These are phyloP conservation scores for Artemia sinica DNA, from an alignment of 2,888 invertebrate genomes.

Conservation along the genomic window DNA sequence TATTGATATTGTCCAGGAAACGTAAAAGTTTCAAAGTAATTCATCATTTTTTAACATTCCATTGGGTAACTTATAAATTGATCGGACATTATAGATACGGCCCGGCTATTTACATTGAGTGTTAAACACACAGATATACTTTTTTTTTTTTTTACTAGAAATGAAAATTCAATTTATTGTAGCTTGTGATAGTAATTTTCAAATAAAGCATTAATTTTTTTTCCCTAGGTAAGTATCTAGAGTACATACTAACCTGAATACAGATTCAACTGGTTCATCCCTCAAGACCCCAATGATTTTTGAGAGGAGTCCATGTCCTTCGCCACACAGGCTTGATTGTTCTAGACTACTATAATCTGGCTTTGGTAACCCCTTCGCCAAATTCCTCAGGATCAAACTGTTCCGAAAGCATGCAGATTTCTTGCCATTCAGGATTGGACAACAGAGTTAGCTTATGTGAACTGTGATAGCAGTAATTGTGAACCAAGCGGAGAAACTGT, in stretches of 20 bases:
- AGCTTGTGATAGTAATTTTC: too few relatives aligned
- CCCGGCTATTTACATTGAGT: too few relatives aligned
- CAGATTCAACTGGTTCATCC: slow-evolving; percentile 24
- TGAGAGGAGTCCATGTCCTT: slow-evolving; percentile 21
- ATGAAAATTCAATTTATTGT: too few relatives aligned
- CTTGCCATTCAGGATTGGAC: slow-evolving; percentile 23
- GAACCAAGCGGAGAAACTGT: slow-evolving; percentile 25
- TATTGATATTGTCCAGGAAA: too few relatives aligned
- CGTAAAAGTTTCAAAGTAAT: too few relatives aligned
- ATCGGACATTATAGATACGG: too few relatives aligned
- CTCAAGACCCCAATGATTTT: slow-evolving; percentile 24
- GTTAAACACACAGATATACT: too few relatives aligned
- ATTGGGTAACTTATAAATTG: too few relatives aligned
- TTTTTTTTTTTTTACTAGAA: too few relatives aligned
- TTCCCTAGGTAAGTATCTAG: not conserved
- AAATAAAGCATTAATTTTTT: not conserved
- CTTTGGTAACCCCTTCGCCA: not conserved
- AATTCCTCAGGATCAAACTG: slow-evolving; percentile 15
- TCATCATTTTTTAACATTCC: too few relatives aligned
- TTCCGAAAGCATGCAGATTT: slow-evolving; percentile 22
- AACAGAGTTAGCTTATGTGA: slow-evolving; percentile 25
- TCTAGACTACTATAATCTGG: not conserved
- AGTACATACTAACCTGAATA: slow-evolving; percentile 24
- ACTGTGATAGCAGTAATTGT: slow-evolving; percentile 26
- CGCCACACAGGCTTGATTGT: slow-evolving; percentile 18